Percentiles rank a stretch among this genome's conserved stretches.
Conservation (phyloP, 2,888 invertebrate species). For the Zygogramma bicolorata region DNA sequence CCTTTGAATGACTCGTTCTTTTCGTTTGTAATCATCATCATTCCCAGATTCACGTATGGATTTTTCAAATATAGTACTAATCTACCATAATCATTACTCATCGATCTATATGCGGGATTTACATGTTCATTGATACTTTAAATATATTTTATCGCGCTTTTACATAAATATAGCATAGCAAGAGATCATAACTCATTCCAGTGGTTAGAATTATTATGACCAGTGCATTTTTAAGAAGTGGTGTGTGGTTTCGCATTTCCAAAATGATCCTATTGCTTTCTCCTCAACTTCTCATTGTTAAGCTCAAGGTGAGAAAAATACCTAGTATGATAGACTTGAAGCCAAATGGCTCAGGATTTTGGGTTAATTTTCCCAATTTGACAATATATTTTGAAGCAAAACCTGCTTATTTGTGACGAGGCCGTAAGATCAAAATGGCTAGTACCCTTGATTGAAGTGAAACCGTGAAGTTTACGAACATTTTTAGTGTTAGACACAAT, state of each 20-base stretch:
- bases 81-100: not conserved
- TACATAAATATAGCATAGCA: not conserved
- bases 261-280: not conserved
- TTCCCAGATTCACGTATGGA: not conserved
- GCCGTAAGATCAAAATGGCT: too few species aligned
- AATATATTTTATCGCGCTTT: not conserved
- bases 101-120: not conserved
- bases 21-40: not conserved
- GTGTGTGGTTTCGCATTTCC: not conserved
- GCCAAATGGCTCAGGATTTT: too few species aligned
- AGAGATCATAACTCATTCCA: not conserved
- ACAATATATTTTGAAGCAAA: too few species aligned
- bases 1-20: not conserved
- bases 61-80: not conserved
- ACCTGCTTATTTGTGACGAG: too few species aligned
- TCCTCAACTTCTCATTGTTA: not conserved
- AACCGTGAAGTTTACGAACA: too few species aligned
- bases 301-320: not conserved
- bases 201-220: not conserved
- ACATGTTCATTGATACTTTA: not conserved
- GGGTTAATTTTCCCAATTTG: too few species aligned
- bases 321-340: too few species aligned
- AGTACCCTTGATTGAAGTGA: too few species aligned
- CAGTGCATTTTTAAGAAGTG: not conserved
- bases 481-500: too few species aligned